Evolutionary conservation across 2,888 invertebrate genomes (phyloP).

Genomic region (Tinea semifulvella): DNA sequence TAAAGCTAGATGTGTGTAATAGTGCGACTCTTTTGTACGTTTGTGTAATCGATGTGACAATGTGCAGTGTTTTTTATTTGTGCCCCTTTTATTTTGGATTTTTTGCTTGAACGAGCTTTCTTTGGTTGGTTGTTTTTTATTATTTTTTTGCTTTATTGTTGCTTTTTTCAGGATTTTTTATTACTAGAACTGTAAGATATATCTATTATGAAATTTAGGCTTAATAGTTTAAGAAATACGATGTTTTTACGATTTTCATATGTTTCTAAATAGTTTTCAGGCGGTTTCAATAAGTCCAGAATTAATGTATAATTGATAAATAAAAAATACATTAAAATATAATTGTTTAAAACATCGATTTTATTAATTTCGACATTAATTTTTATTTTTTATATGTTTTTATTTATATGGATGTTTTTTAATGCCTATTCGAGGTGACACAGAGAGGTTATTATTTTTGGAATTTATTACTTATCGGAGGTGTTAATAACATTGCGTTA

Average conservation of each 20-base stretch:
- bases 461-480: neutral
- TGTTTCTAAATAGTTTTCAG: no score
- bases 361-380: neutral
- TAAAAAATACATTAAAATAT: neutral
- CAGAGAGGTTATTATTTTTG: neutral
- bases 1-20: conserved; percentile 54
- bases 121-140: conserved; percentile 53
- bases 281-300: neutral
- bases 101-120: conserved; percentile 48
- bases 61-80: conserved; percentile 61
- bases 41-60: conserved; percentile 25
- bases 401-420: neutral
- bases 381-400: neutral
- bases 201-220: no score
- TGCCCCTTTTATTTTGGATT: conserved; percentile 62
- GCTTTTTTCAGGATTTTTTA: no score
- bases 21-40: conserved; percentile 24
- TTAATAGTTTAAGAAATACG: no score
- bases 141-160: conserved; percentile 25
- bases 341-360: neutral
- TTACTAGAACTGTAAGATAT: no score
- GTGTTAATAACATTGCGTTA: conserved; percentile 2
- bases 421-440: neutral
- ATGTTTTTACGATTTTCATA: no score
- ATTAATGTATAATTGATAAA: neutral